Evolutionary conservation across 2,888 invertebrate species (phyloP), one percentile per base, ranked within the genome.

Genomic region (Athalia rosae): DNA sequence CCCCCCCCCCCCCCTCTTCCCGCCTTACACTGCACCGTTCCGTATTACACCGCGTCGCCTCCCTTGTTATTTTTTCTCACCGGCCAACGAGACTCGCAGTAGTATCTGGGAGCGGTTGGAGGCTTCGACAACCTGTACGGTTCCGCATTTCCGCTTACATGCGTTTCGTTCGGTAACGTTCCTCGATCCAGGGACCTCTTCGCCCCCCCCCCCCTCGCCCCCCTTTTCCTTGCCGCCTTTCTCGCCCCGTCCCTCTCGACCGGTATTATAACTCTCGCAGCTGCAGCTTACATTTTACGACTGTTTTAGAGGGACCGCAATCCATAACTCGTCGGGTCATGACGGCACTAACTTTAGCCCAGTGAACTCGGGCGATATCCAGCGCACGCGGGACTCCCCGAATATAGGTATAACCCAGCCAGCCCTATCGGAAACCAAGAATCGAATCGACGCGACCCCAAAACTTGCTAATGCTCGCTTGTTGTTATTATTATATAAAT

Each of bases 71-170:
- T 58, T 58, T 58, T 58, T 61, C 28, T 69, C 53, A 15, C 56
- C 69, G 69, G 69, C 69, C 69, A 69, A 69, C 69, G 58, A 69
- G 69, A 56, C 69, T 69, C 69, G n/a, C 56, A 69, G 56, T 69
- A 53, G 56, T 69, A 67, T 67, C 50, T 53, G 53, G 67, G 67
- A 53, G 45, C 8, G 67, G 67, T 13, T 15, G n/a, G n/a, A 50
- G 43, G 11, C 28, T 4, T n/a, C 9, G 4, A 9, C 15, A 8
- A 7, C 15, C 15, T 15, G 28, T 15, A 9, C 61, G 45, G 59
- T 3, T 1, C 15, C 3, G 15, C 4, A 28, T 28, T 28, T 28
- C 28, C 28, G 28, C 28, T n/a, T n/a, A n/a, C n/a, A n/a, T 28
- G 28, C 28, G 28, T 28, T 28, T 28, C 28, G 50, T 50, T 11